Evolutionary conservation across 30 jellyfish, hydroid and myxozoan genomes (phyloP), one percentile per base, ranked within the genome.

Genomic region (Mastigias papua): DNA sequence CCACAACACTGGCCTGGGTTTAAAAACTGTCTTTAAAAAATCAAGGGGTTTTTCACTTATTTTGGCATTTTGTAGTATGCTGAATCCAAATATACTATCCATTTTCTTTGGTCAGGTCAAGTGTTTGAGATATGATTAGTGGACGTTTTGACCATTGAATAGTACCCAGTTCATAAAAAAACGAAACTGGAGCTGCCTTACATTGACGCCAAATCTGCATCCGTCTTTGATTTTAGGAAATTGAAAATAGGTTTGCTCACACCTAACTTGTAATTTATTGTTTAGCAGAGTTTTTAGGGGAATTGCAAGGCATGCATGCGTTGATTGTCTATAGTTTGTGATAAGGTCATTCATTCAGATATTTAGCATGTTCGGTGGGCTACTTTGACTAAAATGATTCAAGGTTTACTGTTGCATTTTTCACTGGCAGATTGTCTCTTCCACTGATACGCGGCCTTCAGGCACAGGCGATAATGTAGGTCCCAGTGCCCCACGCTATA

Each of bases 341-440:
- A n/a, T n/a, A n/a, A n/a, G n/a, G n/a, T n/a, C n/a, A n/a, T n/a
- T n/a, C n/a, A n/a, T n/a, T n/a, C n/a, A n/a, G n/a, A n/a, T n/a
- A n/a, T n/a, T n/a, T n/a, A n/a, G n/a, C n/a, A n/a, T n/a, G n/a
- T n/a, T n/a, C n/a, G n/a, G n/a, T n/a, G n/a, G n/a, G n/a, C n/a
- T n/a, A n/a, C n/a, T n/a, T n/a, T n/a, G n/a, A n/a, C n/a, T n/a
- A n/a, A n/a, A n/a, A n/a, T n/a, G n/a, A n/a, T n/a, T 34, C 34
- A 69, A 21, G 84, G 94, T 70, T 85, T 85, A 85, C 34, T 19
- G 88, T 35, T 73, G 75, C 88, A 85, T 85, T 58, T 82, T 68
- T 73, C 69, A 75, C 50, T 30, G 25, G 29, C 68, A 27, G 13
- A 49, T 66, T 60, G 94, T 85, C 94, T 85, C 88, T 46, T 22